phyloP scores from a whole-genome alignment of 37 sponge, comb jelly and placozoan species.

The Spongilla lacustris region DNA sequence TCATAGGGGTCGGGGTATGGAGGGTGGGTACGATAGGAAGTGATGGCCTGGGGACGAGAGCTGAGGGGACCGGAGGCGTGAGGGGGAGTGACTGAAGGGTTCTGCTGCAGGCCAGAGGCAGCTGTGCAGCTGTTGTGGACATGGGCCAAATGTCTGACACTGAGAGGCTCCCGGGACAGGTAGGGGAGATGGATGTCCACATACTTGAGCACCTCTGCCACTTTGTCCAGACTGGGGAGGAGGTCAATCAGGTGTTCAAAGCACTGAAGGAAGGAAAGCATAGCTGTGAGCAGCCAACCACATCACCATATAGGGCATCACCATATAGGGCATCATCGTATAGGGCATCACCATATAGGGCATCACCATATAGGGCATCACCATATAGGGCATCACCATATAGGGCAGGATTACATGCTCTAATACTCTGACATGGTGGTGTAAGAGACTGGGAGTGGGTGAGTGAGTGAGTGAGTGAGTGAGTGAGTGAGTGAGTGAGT shows the following conservation, averaged over 20 bases:
- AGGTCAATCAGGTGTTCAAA: slow-evolving; percentile 48
- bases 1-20: slow-evolving; percentile 53
- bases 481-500: too few species aligned
- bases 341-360: too few species aligned
- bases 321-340: too few species aligned
- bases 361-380: too few species aligned
- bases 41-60: slow-evolving; percentile 1
- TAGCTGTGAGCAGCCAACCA: too few species aligned
- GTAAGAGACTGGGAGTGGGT: too few species aligned
- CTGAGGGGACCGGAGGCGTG: background rate
- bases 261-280: slow-evolving; percentile 9
- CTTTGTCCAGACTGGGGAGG: slow-evolving; percentile 26
- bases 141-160: slow-evolving; percentile 18
- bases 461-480: too few species aligned
- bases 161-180: slow-evolving; percentile 22
- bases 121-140: slow-evolving; percentile 21
- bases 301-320: too few species aligned
- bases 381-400: too few species aligned
- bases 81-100: slow-evolving; percentile 1
- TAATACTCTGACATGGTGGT: too few species aligned
- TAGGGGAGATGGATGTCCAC: slow-evolving; percentile 34
- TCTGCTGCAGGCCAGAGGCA: background rate
- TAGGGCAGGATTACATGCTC: too few species aligned
- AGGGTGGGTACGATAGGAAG: background rate
- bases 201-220: slow-evolving; percentile 19